phyloP scores from a whole-genome alignment of 92 coral and sea anemone species.

The Porites evermanni region DNA sequence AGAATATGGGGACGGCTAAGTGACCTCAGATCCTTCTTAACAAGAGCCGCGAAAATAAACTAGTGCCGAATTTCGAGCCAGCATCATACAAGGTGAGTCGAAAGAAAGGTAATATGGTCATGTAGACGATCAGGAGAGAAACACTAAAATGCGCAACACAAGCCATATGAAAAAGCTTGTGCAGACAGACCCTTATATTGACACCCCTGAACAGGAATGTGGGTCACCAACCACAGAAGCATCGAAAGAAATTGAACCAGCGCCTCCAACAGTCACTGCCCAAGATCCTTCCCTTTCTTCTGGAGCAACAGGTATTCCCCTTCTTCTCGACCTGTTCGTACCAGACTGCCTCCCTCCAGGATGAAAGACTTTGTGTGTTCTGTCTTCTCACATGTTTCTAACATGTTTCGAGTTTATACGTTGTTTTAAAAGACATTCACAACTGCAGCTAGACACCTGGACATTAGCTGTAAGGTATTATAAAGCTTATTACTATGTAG shows the following conservation, averaged over 20 bases:
- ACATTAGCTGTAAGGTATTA: background rate
- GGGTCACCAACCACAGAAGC: background rate
- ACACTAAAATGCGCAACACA: conserved; percentile 37
- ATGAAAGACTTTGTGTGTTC: background rate
- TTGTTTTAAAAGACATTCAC: background rate
- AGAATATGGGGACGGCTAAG: conserved; percentile 56
- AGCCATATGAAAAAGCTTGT: conserved; percentile 49
- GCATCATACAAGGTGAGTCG: conserved; percentile 21
- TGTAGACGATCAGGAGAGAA: conserved; percentile 18
- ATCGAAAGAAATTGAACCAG: background rate
- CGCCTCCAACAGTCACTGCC: background rate
- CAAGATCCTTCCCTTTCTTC: background rate
- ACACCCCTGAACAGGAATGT: too few relatives aligned
- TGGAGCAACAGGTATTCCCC: background rate
- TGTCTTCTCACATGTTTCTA: background rate
- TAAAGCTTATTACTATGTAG: background rate
- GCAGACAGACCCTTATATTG: too few relatives aligned
- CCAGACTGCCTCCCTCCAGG: background rate
- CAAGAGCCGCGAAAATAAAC: conserved; percentile 58
- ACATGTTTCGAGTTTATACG: background rate
- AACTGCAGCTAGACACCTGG: background rate
- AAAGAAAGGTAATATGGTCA: conserved; percentile 35
- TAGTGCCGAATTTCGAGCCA: conserved; percentile 48
- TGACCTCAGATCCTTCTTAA: conserved; percentile 42
- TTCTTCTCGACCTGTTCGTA: background rate